A percentile compares a stretch with the other conserved stretches of the same genome.
phyloP scores from a whole-genome alignment of 2,888 invertebrate species.

The Hyalella azteca region DNA sequence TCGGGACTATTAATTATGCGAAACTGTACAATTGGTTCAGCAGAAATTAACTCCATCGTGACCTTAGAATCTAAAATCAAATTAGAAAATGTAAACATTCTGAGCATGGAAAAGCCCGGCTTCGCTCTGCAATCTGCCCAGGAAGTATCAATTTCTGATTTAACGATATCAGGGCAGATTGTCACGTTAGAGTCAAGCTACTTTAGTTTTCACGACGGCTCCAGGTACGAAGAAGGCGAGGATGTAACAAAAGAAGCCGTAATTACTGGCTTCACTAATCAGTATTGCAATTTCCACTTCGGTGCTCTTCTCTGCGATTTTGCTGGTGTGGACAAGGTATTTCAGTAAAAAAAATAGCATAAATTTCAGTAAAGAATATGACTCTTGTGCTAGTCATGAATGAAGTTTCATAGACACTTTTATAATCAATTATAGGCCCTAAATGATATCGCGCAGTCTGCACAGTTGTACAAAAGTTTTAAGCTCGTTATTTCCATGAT shows the following conservation, averaged over 20 bases:
- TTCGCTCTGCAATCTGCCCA: not conserved
- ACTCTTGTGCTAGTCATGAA: no score
- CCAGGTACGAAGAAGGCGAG: not conserved
- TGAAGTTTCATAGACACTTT: no score
- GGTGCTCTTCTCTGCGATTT: not conserved
- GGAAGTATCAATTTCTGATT: not conserved
- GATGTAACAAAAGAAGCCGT: not conserved
- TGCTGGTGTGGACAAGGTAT: not conserved
- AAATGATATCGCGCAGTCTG: no score
- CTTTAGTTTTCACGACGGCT: not conserved
- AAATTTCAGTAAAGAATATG: no score
- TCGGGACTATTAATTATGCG: conserved; percentile 1
- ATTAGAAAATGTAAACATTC: not conserved
- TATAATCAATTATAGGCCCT: no score
- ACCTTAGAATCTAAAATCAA: not conserved
- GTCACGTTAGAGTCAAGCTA: not conserved
- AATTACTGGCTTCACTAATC: not conserved
- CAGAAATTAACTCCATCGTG: not conserved
- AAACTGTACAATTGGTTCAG: not conserved
- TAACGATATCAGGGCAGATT: not conserved
- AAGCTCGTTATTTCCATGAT: no score
- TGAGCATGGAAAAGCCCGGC: not conserved
- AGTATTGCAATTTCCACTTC: not conserved
- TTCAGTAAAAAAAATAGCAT: no score
- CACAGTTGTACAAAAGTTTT: no score